These are phyloP conservation scores for Pangasius larnaudii DNA, from an alignment of 2,797 vertebrate species.

Conservation along the genomic window DNA sequence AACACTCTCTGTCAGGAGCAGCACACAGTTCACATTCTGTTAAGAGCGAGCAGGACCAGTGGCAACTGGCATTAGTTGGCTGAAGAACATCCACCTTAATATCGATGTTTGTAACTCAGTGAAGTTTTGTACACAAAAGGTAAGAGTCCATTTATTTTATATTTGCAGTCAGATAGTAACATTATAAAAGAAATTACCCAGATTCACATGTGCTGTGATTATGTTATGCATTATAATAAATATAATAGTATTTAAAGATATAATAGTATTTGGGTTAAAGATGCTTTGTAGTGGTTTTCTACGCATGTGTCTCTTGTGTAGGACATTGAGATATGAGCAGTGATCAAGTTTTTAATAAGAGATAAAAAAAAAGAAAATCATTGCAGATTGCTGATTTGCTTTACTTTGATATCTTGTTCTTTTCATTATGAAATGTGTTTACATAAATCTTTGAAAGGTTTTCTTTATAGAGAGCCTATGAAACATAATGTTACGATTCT, in stretches of 20 bases:
- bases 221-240: background rate
- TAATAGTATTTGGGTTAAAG: too few relatives aligned
- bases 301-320: background rate
- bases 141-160: background rate
- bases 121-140: background rate
- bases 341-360: background rate
- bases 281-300: background rate
- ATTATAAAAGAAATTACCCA: background rate
- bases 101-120: background rate
- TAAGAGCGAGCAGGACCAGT: background rate
- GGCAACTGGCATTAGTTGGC: background rate
- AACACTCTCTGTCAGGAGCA: conserved; percentile 31
- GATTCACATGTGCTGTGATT: background rate
- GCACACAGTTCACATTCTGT: background rate
- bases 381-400: background rate
- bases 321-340: background rate
- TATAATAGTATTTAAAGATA: background rate
- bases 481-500: background rate
- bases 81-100: conserved; percentile 1
- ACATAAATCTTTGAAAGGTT: background rate
- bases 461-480: background rate
- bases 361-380: background rate
- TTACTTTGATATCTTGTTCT: background rate
- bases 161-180: background rate
- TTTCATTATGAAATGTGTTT: background rate